phyloP scores from a whole-genome alignment of 1,140 invertebrate genomes.

The Listronotus oregonensis region DNA sequence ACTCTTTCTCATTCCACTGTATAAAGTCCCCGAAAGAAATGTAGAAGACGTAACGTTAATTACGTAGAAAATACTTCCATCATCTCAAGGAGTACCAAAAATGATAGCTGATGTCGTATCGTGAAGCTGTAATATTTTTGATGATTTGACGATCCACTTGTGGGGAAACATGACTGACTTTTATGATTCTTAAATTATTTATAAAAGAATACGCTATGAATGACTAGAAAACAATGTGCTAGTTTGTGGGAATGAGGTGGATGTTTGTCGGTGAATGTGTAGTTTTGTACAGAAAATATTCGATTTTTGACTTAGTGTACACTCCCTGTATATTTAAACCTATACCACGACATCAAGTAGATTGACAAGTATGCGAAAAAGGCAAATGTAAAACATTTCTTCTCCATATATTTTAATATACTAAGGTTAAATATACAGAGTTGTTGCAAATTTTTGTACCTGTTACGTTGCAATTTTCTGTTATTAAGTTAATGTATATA shows the following conservation, averaged over 20 bases:
- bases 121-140: too few species aligned
- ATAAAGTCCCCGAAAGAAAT: conserved; percentile 19
- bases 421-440: conserved; percentile 30
- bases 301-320: too few species aligned
- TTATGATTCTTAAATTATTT: too few species aligned
- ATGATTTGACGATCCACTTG: too few species aligned
- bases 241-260: not conserved
- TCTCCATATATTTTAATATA: not conserved
- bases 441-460: conserved; percentile 47
- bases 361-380: conserved; percentile 17
- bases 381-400: conserved; percentile 24
- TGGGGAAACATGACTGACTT: too few species aligned
- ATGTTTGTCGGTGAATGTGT: not conserved
- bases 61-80: too few species aligned
- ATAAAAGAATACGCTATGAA: too few species aligned
- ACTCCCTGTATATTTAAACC: too few species aligned
- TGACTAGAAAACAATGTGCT: too few species aligned
- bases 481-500: conserved; percentile 46
- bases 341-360: too few species aligned
- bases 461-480: conserved; percentile 55
- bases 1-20: conserved; percentile 34
- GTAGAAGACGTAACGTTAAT: not conserved
- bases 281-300: conserved; percentile 12
- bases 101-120: too few species aligned
- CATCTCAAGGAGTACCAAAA: too few species aligned